Conservation (phyloP, 2,113 vertebrate species). For the Sminthopsis crassicaudata region DNA sequence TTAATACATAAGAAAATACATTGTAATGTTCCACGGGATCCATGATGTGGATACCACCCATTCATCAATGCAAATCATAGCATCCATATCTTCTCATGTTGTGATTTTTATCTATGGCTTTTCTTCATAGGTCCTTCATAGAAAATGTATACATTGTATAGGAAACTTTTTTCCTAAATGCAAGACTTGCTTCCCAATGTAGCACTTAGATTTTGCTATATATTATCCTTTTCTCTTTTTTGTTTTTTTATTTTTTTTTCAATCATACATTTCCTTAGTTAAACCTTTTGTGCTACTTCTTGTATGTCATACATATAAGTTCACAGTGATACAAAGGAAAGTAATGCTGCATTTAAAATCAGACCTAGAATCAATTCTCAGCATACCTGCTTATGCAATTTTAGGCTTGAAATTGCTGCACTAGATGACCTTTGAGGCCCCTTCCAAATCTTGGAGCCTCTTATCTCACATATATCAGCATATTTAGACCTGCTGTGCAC, state of each 20-base stretch:
- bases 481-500: neutral
- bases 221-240: neutral
- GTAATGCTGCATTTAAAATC: neutral
- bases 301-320: neutral
- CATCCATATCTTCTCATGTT: neutral
- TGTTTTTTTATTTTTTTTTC: too few species aligned
- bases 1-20: slow-evolving; percentile 10
- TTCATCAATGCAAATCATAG: neutral
- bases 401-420: neutral
- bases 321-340: neutral
- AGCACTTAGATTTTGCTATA: neutral
- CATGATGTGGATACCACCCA: neutral
- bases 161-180: neutral
- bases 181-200: neutral
- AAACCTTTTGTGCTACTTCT: neutral
- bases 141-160: neutral
- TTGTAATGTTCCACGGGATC: neutral
- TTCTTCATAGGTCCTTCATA: neutral
- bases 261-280: neutral
- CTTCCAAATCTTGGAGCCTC: neutral
- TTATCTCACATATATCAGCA: neutral
- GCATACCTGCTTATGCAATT: neutral
- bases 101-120: neutral
- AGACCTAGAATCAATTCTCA: neutral
- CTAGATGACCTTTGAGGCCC: neutral